Evolutionary conservation across 1,140 invertebrate species (phyloP).

Genomic region (Hyphantria cunea): DNA sequence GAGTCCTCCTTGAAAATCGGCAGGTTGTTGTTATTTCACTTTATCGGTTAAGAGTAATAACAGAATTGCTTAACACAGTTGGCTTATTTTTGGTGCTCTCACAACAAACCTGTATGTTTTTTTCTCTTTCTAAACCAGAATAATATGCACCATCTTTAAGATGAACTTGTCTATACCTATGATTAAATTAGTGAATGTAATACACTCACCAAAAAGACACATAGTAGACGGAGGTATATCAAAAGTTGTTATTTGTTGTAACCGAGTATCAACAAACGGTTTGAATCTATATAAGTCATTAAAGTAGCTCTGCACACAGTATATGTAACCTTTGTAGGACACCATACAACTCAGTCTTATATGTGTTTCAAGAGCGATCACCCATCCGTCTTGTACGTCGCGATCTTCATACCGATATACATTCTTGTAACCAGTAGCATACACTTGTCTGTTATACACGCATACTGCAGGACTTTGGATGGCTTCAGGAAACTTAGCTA

Average conservation of each 20-base stretch:
- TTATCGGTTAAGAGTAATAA: no score
- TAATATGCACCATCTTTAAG: no score
- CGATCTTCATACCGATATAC: conserved; percentile 61
- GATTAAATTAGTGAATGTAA: no score
- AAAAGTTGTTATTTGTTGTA: conserved; percentile 54
- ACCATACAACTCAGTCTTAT: conserved; percentile 54
- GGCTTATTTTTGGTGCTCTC: no score
- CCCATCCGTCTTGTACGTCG: conserved; percentile 46
- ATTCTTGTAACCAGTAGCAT: conserved; percentile 56
- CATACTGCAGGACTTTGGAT: conserved; percentile 63
- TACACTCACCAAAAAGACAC: conserved; percentile 60
- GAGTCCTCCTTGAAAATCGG: no score
- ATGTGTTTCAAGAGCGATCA: conserved; percentile 44
- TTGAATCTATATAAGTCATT: conserved; percentile 59
- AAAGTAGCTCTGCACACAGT: conserved; percentile 65
- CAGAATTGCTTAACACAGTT: no score
- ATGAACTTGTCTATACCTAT: no score
- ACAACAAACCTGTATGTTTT: no score
- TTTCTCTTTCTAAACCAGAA: no score
- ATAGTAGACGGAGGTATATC: conserved; percentile 51
- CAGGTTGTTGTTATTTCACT: no score
- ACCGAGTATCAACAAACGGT: conserved; percentile 44
- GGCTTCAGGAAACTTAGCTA: conserved; percentile 59
- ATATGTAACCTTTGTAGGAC: conserved; percentile 61
- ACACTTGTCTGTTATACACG: conserved; percentile 50